phyloP scores from a whole-genome alignment of 1,140 invertebrate species.

The Drosophila melanica region DNA sequence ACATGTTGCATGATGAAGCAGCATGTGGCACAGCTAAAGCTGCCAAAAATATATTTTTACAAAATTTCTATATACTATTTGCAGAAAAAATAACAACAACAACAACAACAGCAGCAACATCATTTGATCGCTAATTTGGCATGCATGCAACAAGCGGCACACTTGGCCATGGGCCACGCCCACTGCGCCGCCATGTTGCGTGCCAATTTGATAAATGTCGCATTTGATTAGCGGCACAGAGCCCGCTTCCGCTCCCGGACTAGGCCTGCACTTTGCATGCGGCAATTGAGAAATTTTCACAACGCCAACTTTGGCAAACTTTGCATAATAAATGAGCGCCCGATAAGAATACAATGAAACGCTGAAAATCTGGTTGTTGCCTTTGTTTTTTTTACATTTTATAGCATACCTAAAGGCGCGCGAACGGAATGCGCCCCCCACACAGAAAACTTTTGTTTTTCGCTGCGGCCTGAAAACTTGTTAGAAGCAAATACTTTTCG shows the following conservation, averaged over 20 bases:
- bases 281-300: slow-evolving; percentile 56
- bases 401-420: slow-evolving; percentile 54
- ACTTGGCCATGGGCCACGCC: slow-evolving; percentile 14
- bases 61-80: slow-evolving; percentile 1
- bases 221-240: slow-evolving; percentile 60
- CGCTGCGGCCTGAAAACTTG: slow-evolving; percentile 21
- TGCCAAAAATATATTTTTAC: slow-evolving; percentile 14
- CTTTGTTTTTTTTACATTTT: slow-evolving; percentile 34
- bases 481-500: slow-evolving; percentile 44
- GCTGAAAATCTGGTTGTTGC: slow-evolving; percentile 48
- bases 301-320: slow-evolving; percentile 47
- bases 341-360: slow-evolving; percentile 55
- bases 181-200: slow-evolving; percentile 58
- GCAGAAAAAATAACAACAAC: not conserved
- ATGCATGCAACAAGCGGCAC: slow-evolving; percentile 47
- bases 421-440: slow-evolving; percentile 26
- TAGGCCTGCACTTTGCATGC: slow-evolving; percentile 34
- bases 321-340: slow-evolving; percentile 70
- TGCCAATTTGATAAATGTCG: slow-evolving; percentile 77
- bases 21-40: not conserved
- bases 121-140: slow-evolving; percentile 42
- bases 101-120: no score
- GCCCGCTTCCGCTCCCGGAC: not conserved
- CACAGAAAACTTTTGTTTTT: slow-evolving; percentile 50
- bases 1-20: slow-evolving; percentile 18